phyloP scores from a whole-genome alignment of 2,113 vertebrate genomes.

The Atherinomorus stipes region DNA sequence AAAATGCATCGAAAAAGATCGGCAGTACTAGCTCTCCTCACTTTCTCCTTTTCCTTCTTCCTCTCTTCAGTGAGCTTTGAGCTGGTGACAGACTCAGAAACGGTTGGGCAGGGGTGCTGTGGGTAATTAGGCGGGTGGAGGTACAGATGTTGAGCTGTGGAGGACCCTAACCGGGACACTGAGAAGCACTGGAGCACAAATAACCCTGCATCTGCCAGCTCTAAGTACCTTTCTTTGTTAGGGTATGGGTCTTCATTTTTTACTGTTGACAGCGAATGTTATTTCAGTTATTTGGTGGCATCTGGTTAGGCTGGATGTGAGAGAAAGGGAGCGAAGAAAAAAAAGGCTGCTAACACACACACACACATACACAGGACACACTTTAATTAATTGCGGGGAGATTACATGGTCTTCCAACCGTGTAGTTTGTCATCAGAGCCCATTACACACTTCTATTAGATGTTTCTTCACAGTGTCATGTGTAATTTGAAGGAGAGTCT shows the following conservation, averaged over 20 bases:
- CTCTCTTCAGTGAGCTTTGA: constrained; percentile 60
- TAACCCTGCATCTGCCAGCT: constrained; percentile 93
- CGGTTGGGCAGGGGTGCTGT: constrained; percentile 76
- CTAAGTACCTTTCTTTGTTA: constrained; percentile 92
- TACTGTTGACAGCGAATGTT: constrained; percentile 96
- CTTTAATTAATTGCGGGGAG: constrained; percentile 99
- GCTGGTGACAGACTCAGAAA: constrained; percentile 85
- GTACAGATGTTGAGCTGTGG: constrained; percentile 90
- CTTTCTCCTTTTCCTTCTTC: constrained; percentile 43
- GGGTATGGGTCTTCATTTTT: constrained; percentile 96
- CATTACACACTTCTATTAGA: constrained; percentile 99
- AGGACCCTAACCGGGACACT: constrained; percentile 84
- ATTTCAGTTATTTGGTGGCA: constrained; percentile 96
- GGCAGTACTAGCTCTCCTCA: constrained; percentile 43
- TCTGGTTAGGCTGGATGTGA: constrained; percentile 87
- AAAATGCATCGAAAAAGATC: constrained; percentile 26
- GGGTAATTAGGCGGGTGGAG: constrained; percentile 89
- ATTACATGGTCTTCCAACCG: constrained; percentile 99
- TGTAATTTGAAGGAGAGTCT: constrained; percentile 97
- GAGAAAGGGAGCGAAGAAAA: constrained; percentile 44
- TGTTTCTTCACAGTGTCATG: constrained; percentile 99
- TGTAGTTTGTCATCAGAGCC: constrained; percentile 99
- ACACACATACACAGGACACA: constrained; percentile 83
- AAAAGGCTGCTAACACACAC: constrained; percentile 65
- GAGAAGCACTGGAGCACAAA: constrained; percentile 83